Percentiles rank a stretch among this genome's conserved stretches.
These are phyloP conservation scores for Galerucella pusilla DNA, from an alignment of 2,888 invertebrate species.

Conservation along the genomic window DNA sequence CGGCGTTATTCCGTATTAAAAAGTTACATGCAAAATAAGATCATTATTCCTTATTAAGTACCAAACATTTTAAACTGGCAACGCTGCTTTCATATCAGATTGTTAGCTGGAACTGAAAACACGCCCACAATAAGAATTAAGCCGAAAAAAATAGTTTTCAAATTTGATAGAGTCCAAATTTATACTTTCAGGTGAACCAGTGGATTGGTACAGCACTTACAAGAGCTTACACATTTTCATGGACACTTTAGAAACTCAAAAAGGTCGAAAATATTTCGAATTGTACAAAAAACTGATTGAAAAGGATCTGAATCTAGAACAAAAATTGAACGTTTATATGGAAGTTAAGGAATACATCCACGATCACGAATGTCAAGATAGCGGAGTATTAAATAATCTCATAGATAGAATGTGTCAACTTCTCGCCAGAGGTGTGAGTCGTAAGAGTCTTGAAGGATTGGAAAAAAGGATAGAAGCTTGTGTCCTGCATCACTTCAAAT, in stretches of 20 bases:
- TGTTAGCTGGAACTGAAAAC: too few relatives aligned
- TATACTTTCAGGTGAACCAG: slow-evolving; percentile 64
- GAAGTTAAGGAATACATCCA: slow-evolving; percentile 77
- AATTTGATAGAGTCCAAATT: background rate
- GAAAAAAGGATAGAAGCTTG: slow-evolving; percentile 73
- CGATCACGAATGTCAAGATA: slow-evolving; percentile 69
- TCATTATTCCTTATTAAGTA: too few relatives aligned
- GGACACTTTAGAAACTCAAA: slow-evolving; percentile 84
- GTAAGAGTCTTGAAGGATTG: slow-evolving; percentile 71
- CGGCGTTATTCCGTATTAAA: too few relatives aligned
- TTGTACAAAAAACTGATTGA: slow-evolving; percentile 76
- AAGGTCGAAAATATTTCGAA: slow-evolving; percentile 79
- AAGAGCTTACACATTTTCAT: slow-evolving; percentile 76
- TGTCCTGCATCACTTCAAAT: slow-evolving; percentile 70
- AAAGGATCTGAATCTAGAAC: slow-evolving; percentile 70
- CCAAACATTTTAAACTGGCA: too few relatives aligned
- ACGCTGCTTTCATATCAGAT: too few relatives aligned
- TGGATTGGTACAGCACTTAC: slow-evolving; percentile 67
- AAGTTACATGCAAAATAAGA: too few relatives aligned
- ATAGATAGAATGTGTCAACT: slow-evolving; percentile 80
- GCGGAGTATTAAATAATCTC: slow-evolving; percentile 71
- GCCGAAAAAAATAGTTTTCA: too few relatives aligned
- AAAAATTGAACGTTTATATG: slow-evolving; percentile 74
- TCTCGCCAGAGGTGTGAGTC: slow-evolving; percentile 72
- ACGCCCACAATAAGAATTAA: slow-evolving; percentile 1